Percentiles rank a stretch among this genome's conserved stretches.
Evolutionary conservation across 1,140 invertebrate species (phyloP).

Genomic region (Danaus plexippus): DNA sequence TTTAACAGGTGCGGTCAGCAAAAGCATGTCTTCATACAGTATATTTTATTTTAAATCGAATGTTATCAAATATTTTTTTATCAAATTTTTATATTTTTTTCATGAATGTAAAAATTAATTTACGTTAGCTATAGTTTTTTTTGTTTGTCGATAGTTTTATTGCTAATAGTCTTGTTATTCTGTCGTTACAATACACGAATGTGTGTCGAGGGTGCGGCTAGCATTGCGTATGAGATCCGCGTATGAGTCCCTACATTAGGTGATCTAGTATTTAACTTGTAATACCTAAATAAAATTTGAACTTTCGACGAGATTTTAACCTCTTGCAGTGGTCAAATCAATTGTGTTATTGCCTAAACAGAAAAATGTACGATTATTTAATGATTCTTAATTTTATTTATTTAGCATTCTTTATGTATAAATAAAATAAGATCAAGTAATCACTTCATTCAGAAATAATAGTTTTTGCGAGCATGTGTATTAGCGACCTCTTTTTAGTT

Average conservation of each 20-base stretch:
- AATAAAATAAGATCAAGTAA: too few relatives aligned
- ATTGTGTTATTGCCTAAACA: too few relatives aligned
- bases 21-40: background rate
- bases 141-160: conserved; percentile 1
- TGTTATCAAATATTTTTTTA: background rate
- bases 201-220: conserved; percentile 31
- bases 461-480: too few relatives aligned
- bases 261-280: too few relatives aligned
- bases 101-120: conserved; percentile 2
- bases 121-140: too few relatives aligned
- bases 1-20: conserved; percentile 17
- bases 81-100: background rate
- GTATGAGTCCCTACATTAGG: conserved; percentile 26
- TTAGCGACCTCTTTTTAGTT: too few relatives aligned
- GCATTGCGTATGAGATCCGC: conserved; percentile 38
- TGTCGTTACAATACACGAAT: conserved; percentile 22
- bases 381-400: too few relatives aligned
- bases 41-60: background rate
- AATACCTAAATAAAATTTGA: conserved; percentile 8
- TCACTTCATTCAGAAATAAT: too few relatives aligned
- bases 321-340: too few relatives aligned
- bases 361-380: too few relatives aligned
- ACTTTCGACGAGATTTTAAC: too few relatives aligned
- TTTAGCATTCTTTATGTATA: too few relatives aligned
- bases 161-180: conserved; percentile 9